Evolutionary conservation across 2,797 vertebrate genomes (phyloP).

Genomic region (Chelidonichthys spinosus): DNA sequence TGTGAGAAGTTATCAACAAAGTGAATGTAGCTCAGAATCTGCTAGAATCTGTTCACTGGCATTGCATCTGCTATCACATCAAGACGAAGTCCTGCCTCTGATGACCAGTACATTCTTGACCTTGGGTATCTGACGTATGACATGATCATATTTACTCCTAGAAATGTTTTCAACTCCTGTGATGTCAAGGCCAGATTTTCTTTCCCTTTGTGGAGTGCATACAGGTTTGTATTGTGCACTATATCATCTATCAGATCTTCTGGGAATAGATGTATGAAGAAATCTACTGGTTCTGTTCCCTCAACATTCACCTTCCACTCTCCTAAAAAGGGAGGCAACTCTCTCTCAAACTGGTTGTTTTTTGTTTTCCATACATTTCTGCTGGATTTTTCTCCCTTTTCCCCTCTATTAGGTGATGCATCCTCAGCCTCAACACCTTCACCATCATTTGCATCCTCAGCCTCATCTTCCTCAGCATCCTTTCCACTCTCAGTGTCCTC

Average conservation of each 20-base stretch:
- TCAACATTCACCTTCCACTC: neutral
- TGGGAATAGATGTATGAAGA: neutral
- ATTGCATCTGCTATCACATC: constrained; percentile 44
- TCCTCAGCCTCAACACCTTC: no score
- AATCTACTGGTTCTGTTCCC: constrained; percentile 11
- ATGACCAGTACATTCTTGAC: constrained; percentile 53
- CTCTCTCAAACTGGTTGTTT: no score
- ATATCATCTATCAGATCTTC: neutral
- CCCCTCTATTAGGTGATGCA: no score
- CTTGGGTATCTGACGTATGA: constrained; percentile 29
- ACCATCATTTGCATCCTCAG: no score
- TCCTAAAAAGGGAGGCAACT: neutral
- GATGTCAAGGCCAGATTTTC: constrained; percentile 23
- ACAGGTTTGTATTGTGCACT: neutral
- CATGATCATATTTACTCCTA: constrained; percentile 41
- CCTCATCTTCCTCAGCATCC: no score
- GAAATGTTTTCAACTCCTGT: constrained; percentile 26
- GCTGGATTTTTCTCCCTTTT: no score
- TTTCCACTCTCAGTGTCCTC: no score
- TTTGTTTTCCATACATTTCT: no score
- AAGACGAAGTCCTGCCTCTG: constrained; percentile 19
- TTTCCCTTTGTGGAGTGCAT: constrained; percentile 29
- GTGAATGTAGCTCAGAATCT: constrained; percentile 38
- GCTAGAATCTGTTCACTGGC: constrained; percentile 40
- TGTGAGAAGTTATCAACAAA: constrained; percentile 30